A percentile compares a stretch with the other conserved stretches of the same genome.
phyloP scores from a whole-genome alignment of 2,113 vertebrate genomes.

The Glaucidium brasilianum region DNA sequence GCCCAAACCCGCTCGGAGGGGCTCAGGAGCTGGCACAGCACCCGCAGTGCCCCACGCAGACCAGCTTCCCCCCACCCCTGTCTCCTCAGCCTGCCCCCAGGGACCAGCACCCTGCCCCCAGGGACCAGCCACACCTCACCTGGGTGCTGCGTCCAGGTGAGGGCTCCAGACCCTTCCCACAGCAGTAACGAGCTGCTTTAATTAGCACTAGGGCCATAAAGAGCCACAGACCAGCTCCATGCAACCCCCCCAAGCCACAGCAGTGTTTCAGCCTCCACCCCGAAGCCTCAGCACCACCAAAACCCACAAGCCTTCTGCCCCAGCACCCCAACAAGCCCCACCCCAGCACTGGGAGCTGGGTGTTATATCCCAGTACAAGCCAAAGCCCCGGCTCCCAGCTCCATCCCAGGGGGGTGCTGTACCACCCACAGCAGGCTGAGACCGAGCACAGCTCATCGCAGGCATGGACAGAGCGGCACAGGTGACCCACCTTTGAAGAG shows the following conservation, averaged over 20 bases:
- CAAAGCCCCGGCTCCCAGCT: not conserved
- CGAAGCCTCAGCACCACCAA: not conserved
- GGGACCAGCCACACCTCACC: not conserved
- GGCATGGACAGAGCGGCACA: not conserved
- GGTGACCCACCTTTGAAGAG: constrained; percentile 84
- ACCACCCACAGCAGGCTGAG: fast-evolving
- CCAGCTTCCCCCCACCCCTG: fast-evolving
- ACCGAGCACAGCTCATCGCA: not conserved
- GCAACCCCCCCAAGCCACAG: fast-evolving
- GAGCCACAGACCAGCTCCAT: not conserved
- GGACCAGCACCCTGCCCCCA: not conserved
- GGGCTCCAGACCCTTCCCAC: not conserved
- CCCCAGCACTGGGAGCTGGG: not conserved
- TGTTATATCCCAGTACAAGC: fast-evolving
- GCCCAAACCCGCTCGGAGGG: not conserved
- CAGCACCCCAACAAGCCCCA: not conserved
- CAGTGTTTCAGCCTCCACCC: not conserved
- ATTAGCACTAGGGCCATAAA: not conserved
- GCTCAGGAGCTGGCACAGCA: not conserved
- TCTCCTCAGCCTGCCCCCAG: not conserved
- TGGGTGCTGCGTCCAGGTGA: fast-evolving
- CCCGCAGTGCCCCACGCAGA: not conserved
- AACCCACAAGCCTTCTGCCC: not conserved
- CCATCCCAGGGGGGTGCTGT: not conserved
- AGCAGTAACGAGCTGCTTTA: not conserved